Evolutionary conservation across 92 coral and sea anemone species (phyloP).

Genomic region (Virgularia gustaviana): DNA sequence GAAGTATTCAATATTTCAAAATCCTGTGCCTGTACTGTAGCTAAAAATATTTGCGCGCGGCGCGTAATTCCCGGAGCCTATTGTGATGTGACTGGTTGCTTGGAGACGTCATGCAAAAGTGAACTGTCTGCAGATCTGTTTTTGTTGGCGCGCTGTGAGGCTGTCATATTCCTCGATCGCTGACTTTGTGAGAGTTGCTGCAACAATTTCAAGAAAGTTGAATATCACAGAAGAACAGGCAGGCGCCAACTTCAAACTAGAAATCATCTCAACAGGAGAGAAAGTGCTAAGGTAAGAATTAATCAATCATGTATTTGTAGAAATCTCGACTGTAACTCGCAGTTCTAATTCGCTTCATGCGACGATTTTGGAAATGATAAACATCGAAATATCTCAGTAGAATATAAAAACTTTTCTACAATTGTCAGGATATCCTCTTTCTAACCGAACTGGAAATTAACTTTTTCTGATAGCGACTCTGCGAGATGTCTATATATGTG

Average conservation of each 20-base stretch:
- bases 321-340: no score
- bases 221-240: constrained; percentile 13
- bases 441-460: no score
- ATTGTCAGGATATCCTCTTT: no score
- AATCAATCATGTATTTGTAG: constrained; percentile 1
- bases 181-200: constrained; percentile 21
- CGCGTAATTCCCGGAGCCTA: constrained; percentile 19
- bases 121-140: constrained; percentile 24
- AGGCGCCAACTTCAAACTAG: constrained; percentile 17
- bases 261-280: constrained; percentile 15
- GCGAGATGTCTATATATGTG: no score
- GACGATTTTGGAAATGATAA: no score
- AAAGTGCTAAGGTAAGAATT: constrained; percentile 15
- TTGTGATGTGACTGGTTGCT: constrained; percentile 16
- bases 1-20: no score
- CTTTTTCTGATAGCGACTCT: no score
- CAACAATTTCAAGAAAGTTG: constrained; percentile 15
- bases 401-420: no score
- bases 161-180: constrained; percentile 26
- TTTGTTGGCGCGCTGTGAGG: constrained; percentile 22
- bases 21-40: no score
- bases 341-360: no score
- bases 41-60: no score
- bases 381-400: no score
- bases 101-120: constrained; percentile 19